Conservation (phyloP, 2,888 invertebrate species). For the Liopterus haemorrhoidalis region DNA sequence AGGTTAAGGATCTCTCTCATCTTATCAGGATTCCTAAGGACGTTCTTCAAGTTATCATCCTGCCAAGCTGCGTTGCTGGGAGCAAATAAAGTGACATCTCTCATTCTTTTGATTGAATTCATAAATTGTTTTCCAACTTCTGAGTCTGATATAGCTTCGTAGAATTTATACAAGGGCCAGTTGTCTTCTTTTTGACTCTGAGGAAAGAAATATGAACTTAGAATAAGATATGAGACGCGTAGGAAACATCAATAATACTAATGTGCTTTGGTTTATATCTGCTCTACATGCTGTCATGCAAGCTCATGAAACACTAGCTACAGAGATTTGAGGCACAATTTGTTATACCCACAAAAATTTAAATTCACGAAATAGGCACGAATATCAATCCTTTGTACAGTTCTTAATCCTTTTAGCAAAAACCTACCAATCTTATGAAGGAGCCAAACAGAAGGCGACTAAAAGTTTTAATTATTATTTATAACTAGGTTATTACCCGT, state of each 20-base stretch:
- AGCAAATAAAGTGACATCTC: conserved; percentile 78
- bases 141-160: conserved; percentile 68
- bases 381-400: no score
- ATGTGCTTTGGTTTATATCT: no score
- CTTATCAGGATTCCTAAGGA: conserved; percentile 62
- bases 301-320: no score
- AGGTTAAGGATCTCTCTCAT: conserved; percentile 73
- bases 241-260: conserved; percentile 8
- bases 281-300: no score
- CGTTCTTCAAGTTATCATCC: conserved; percentile 64
- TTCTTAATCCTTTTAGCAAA: no score
- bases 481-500: no score
- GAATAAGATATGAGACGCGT: conserved; percentile 10
- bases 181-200: conserved; percentile 59
- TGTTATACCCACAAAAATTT: no score
- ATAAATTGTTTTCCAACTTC: conserved; percentile 65
- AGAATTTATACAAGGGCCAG: conserved; percentile 75
- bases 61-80: conserved; percentile 86
- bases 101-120: conserved; percentile 60
- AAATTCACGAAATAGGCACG: no score
- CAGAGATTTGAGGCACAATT: no score
- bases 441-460: no score
- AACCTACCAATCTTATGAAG: no score
- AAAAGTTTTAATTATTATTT: no score
- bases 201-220: conserved; percentile 11